Evolutionary conservation across 2,797 vertebrate species (phyloP), one percentile per base, ranked within the genome.

Genomic region (Cichlasoma orientale): DNA sequence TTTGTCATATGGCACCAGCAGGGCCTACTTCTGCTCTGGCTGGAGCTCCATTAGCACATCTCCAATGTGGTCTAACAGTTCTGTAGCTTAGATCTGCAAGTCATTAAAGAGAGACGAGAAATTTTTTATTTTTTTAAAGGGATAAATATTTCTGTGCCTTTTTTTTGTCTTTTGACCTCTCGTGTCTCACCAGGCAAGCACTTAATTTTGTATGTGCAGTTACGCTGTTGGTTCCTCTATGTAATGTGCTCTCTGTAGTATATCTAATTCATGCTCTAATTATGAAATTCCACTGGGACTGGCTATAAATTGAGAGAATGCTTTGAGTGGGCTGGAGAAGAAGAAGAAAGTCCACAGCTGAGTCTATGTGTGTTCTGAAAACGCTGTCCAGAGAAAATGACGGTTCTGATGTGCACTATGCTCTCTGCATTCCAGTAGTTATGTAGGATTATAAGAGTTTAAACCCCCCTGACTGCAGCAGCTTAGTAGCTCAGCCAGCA

Each of bases 1-100:
- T 94, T 94, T 90, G 94, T 95, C 93, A 94, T 94, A 94, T 93
- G 92, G 93, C 93, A 93, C 91, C 91, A 91, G 89, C 92, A 92
- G 92, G 91, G 88, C 91, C 90, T 88, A 86, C 91, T 92, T 91
- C 92, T 92, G 92, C 89, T 92, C 90, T 83, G 92, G 91, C 92
- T 89, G 85, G 81, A 90, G 89, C 89, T 89, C 90, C 88, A 90
- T 91, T 93, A 94, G 87, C 86, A 91, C 90, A 83, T 92, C 82
- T 89, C 91, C 91, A 90, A 92, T 91, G 92, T 91, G 90, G 86
- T 90, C 91, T 89, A 89, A 91, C 91, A 92, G 86, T 84, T 90
- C 80, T 75, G 89, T 56, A 82, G 84, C 88, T 82, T 50, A 75
- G 84, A 87, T 79, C 83, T 75, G 77, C 78, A 71, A 89, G 90